Conservation (phyloP, 2,113 vertebrate species). For the Piaya cayana region DNA sequence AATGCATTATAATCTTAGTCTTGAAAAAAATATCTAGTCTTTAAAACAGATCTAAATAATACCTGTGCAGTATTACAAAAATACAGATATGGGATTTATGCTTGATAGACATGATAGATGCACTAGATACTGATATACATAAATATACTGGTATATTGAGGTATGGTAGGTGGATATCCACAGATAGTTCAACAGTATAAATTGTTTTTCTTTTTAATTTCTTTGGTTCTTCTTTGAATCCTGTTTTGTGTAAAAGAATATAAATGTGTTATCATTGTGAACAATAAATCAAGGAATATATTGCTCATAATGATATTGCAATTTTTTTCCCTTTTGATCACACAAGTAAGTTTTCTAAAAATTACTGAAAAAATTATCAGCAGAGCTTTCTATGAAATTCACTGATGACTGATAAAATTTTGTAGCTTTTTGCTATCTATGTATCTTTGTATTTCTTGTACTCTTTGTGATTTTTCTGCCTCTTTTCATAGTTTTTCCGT, state of each 20-base stretch:
- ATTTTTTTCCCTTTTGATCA: neutral
- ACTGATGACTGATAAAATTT: neutral
- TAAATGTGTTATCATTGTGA: neutral
- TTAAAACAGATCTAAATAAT: neutral
- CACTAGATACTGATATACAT: neutral
- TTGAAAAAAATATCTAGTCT: neutral
- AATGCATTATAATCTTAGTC: neutral
- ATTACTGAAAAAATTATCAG: neutral
- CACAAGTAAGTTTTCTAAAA: neutral
- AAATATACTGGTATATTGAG: neutral
- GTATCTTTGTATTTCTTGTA: neutral
- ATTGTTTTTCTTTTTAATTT: neutral
- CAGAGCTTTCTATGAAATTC: neutral
- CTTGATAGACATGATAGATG: neutral
- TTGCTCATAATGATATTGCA: neutral
- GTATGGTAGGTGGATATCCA: neutral
- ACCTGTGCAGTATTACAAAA: neutral
- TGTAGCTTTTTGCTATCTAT: neutral
- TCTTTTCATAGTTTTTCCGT: too few relatives aligned
- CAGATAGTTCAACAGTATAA: neutral
- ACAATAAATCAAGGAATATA: neutral
- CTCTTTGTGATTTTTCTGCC: neutral
- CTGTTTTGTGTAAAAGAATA: neutral
- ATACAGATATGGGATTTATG: neutral
- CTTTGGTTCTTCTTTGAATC: neutral